A percentile compares a stretch with the other conserved stretches of the same genome.
Conservation (phyloP, 2,797 vertebrate genomes). For the Triplophysa yarkandensis region DNA sequence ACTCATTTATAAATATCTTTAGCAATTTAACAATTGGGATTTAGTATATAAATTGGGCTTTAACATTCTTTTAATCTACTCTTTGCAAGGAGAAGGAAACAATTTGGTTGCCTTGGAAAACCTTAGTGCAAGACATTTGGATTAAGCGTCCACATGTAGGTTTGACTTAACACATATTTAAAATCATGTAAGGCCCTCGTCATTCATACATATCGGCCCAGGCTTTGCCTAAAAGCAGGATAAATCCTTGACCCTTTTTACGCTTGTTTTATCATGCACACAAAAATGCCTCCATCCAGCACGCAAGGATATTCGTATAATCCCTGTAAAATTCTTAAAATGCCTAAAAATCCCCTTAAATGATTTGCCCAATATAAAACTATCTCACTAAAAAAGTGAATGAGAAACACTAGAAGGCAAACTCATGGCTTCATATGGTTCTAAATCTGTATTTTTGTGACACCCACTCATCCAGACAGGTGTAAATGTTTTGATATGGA, state of each 20-base stretch:
- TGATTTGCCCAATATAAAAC: constrained; percentile 25
- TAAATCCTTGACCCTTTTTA: constrained; percentile 5
- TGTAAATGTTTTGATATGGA: background rate
- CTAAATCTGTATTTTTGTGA: constrained; percentile 8
- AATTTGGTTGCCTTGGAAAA: constrained; percentile 6
- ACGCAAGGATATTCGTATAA: background rate
- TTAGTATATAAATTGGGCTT: background rate
- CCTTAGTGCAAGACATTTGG: background rate
- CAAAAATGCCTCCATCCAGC: background rate
- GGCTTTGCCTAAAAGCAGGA: constrained; percentile 12
- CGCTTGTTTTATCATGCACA: constrained; percentile 3
- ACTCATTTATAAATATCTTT: no score
- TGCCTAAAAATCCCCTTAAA: constrained; percentile 36
- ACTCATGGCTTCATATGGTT: background rate
- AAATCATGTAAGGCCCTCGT: background rate
- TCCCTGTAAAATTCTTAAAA: constrained; percentile 3
- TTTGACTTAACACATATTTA: constrained; percentile 10
- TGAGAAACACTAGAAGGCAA: background rate
- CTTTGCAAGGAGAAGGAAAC: background rate
- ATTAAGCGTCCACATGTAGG: background rate
- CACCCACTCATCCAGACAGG: background rate
- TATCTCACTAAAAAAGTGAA: constrained; percentile 13
- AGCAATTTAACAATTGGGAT: constrained; percentile 8
- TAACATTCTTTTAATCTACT: background rate
- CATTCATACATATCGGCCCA: background rate